phyloP scores from a whole-genome alignment of 1,140 invertebrate genomes.

The Drosophila repleta region DNA sequence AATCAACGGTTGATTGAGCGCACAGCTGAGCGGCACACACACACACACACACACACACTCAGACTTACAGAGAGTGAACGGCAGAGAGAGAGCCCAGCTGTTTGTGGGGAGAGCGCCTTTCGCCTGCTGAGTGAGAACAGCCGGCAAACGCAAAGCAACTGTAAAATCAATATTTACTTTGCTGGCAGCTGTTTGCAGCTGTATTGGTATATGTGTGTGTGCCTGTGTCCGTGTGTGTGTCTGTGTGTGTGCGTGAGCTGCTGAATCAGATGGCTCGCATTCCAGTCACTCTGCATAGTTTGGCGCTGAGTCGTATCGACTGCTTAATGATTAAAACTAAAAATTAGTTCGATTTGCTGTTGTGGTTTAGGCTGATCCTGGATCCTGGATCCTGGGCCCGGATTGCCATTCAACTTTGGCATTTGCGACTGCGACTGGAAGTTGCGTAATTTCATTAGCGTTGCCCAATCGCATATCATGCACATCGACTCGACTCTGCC shows the following conservation, averaged over 20 bases:
- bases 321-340: neutral
- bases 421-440: conserved; percentile 47
- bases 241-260: conserved; percentile 9
- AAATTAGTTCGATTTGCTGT: neutral
- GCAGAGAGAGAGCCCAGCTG: conserved; percentile 29
- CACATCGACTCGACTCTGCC: conserved; percentile 19
- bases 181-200: conserved; percentile 60
- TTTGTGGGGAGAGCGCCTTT: conserved; percentile 20
- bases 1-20: conserved; percentile 59
- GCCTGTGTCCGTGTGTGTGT: conserved; percentile 6
- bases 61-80: neutral
- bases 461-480: conserved; percentile 42
- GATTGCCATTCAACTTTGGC: conserved; percentile 4
- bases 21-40: conserved; percentile 64
- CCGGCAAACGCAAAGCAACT: conserved; percentile 46
- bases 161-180: conserved; percentile 67
- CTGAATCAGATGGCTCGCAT: conserved; percentile 60
- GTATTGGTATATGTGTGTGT: conserved; percentile 1
- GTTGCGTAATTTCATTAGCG: conserved; percentile 68
- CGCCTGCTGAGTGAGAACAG: conserved; percentile 37
- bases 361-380: no score
- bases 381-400: conserved; percentile 11
- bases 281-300: conserved; percentile 40
- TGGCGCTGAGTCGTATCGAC: neutral
- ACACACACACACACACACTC: conserved; percentile 21